Conservation (phyloP, 2,888 invertebrate genomes). For the Drosophila tripunctata region DNA sequence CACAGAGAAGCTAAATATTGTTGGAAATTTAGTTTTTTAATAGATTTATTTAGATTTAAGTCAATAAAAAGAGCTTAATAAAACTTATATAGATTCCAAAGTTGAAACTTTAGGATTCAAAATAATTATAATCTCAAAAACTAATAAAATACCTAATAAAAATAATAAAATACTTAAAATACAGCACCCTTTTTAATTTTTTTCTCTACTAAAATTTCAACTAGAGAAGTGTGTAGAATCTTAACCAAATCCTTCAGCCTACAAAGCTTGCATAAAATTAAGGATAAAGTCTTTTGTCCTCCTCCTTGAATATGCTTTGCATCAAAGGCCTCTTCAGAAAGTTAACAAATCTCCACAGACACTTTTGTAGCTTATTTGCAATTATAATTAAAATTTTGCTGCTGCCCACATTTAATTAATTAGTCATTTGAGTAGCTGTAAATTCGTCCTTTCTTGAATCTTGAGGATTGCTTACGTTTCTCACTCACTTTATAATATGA, state of each 20-base stretch:
- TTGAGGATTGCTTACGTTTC: not conserved
- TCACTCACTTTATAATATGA: conserved; percentile 22
- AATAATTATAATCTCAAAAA: no score
- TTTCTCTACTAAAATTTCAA: no score
- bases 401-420: conserved; percentile 17
- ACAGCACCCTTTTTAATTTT: no score
- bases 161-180: no score
- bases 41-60: no score
- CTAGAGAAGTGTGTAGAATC: no score
- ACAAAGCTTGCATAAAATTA: not conserved
- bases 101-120: no score
- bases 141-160: no score
- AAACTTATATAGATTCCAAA: no score
- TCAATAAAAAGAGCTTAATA: no score
- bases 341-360: not conserved
- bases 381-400: conserved; percentile 12
- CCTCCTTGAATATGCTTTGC: no score
- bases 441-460: conserved; percentile 1
- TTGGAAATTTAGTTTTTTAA: no score
- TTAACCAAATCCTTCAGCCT: not conserved
- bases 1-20: not conserved
- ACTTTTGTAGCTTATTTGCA: conserved; percentile 3
- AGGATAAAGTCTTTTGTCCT: not conserved
- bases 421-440: conserved; percentile 5
- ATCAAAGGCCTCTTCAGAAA: not conserved